Conservation (phyloP, 2,797 vertebrate genomes). For the Malurus leucopterus region DNA sequence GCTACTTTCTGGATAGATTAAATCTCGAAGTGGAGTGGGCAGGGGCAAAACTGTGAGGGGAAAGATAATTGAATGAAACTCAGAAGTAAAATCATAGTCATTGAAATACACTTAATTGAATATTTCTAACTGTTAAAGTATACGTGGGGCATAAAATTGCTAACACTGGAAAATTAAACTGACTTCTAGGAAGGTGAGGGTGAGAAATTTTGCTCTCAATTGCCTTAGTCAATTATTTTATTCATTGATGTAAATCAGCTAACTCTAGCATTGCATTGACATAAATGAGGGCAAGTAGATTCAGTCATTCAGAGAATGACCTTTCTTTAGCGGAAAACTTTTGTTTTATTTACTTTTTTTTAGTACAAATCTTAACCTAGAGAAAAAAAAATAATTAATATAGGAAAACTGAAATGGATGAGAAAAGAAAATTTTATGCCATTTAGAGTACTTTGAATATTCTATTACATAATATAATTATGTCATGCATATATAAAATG, state of each 20-base stretch:
- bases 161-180: constrained; percentile 24
- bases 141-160: background rate
- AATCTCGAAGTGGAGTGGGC: background rate
- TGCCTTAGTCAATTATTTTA: constrained; percentile 3
- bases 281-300: background rate
- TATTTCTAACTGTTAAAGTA: constrained; percentile 4
- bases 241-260: constrained; percentile 23
- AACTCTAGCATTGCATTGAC: background rate
- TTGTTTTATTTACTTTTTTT: background rate
- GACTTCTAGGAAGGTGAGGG: background rate
- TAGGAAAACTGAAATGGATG: background rate
- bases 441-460: background rate
- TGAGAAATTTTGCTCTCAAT: background rate
- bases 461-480: background rate
- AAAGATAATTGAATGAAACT: background rate
- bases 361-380: background rate
- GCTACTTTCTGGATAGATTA: background rate
- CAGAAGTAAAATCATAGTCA: background rate
- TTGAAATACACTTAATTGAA: background rate
- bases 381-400: background rate
- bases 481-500: background rate
- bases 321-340: background rate
- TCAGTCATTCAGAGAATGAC: background rate
- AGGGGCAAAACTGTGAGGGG: background rate
- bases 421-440: background rate